phyloP scores from a whole-genome alignment of 2,888 invertebrate species.

The Sesia bembeciformis region DNA sequence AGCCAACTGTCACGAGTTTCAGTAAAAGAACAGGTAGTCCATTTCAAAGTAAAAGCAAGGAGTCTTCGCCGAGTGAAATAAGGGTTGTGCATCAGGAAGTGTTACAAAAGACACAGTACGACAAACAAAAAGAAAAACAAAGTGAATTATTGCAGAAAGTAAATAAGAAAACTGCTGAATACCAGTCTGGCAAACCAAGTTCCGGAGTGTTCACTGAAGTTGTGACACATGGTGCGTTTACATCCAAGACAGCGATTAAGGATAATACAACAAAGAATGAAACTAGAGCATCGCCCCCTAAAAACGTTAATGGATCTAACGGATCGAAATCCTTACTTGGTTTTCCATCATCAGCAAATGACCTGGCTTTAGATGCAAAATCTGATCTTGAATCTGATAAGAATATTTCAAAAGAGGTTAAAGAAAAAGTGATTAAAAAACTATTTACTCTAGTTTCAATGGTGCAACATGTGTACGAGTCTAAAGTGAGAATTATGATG shows the following conservation, averaged over 20 bases:
- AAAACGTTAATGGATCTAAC: slow-evolving; percentile 28
- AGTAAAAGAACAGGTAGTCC: slow-evolving; percentile 39
- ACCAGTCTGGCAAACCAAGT: slow-evolving; percentile 53
- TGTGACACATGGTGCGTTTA: slow-evolving; percentile 60
- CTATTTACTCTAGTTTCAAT: slow-evolving; percentile 57
- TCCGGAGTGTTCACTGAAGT: slow-evolving; percentile 64
- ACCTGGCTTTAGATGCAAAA: slow-evolving; percentile 61
- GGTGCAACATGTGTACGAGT: slow-evolving; percentile 64
- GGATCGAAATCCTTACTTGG: slow-evolving; percentile 50
- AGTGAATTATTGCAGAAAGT: slow-evolving; percentile 51
- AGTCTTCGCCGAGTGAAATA: slow-evolving; percentile 18
- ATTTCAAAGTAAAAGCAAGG: slow-evolving; percentile 28
- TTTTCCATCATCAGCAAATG: slow-evolving; percentile 65
- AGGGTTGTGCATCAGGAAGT: slow-evolving; percentile 42
- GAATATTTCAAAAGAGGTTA: slow-evolving; percentile 53
- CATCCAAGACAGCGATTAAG: slow-evolving; percentile 31
- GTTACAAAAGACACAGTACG: slow-evolving; percentile 42
- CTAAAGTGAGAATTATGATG: slow-evolving; percentile 59
- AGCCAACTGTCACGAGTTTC: slow-evolving; percentile 52
- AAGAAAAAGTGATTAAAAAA: slow-evolving; percentile 62
- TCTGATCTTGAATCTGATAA: slow-evolving; percentile 61
- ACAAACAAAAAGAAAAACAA: slow-evolving; percentile 56
- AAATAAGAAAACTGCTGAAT: slow-evolving; percentile 56
- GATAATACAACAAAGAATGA: slow-evolving; percentile 33
- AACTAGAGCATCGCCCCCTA: slow-evolving; percentile 20